Base-by-base conservation (phyloP, 2,888 invertebrate species). In the Nephrotoma flavescens region DNA sequence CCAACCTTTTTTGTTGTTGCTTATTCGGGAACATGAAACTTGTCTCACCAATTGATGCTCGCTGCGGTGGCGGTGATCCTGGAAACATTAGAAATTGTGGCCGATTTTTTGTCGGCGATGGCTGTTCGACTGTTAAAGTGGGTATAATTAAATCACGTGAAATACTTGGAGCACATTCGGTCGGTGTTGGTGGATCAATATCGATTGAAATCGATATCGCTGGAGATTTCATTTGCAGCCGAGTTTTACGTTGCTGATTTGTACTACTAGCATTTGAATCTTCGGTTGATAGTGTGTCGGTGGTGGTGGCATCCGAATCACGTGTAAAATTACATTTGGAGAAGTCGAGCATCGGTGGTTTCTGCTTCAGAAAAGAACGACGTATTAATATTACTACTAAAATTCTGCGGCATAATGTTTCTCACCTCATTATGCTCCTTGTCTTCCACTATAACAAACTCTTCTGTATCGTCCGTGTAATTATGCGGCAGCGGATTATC, bases 91-190 rank as follows among this genome's bases (percentile, higher is more conserved):
- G 89, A 86, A 92, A 90, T 4, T 92, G 92, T 31, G 91, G 89
- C 45, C 90, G 90, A 6, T 93, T 93, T 57, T 93, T 94, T 0
- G 95, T 95, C 15, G 95, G 95, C 3, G 95, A 95, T 0, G 95
- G 94, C 85, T 95, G 93, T 91, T 95, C 94, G 87, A 96, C 93
- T 0, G 93, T 94, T 41, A 95, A 90, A 12, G 93, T 92, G 1
- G 95, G 95, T 86, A 95, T 95, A 42, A 93, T 91, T 31, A 95
- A 91, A 52, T 91, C 91, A 0, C 93, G 93, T 31, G 93, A 93
- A 87, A 89, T 88, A 71, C 71, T 71, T 71, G 71, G 71, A 71
- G 31, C 71, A 71, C 71, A 71, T 86, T 90, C 90, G 19, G 89
- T 89, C 0, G 89, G 90, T 41, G 89, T 89, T 42, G 90, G 90